Base-by-base conservation (phyloP, 2,888 invertebrate species). In the Idaea straminata region DNA sequence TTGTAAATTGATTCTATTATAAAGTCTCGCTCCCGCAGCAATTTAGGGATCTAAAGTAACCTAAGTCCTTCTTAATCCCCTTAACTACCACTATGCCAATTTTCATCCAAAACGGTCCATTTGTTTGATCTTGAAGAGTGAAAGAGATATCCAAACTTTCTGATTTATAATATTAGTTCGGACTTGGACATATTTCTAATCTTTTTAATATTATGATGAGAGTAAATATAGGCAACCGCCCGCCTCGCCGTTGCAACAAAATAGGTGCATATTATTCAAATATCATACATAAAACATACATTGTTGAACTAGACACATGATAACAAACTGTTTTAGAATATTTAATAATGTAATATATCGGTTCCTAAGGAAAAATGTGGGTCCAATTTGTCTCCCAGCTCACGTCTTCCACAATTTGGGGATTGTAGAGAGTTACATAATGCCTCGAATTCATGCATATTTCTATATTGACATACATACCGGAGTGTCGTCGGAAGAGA, bases 361-460 rank as follows among this genome's bases (percentile, higher is more conserved):
- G 77, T 77, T 78, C 73, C 75, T 72, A 76, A 77, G 78, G 79
- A 81, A 82, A 83, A 83, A 81, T 80, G 79, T 80, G 76, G 78
- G 75, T 74, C 75, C 79, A 83, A 84, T 84, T 86, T 85, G 83
- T 83, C 82, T 81, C 79, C 71, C 82, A 72, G 64, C 79, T 85
- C 86, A 86, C 85, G 86, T 85, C 75, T 76, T 69, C 72, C 76
- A 81, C 81, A 82, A 84, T 84, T 83, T 78, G 75, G 74, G 74
- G 80, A 82, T 83, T 83, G 83, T 83, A 78, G 81, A 82, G 83
- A 82, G 83, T 83, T 82, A 78, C 77, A 82, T 78, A 82, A 83
- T 80, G 81, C 80, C 75, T 77, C 77, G 78, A 81, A 80, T 82
- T 81, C 81, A 72, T 78, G 77, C 80, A 84, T 84, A 83, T 81